These are phyloP conservation scores for Aethes cnicana DNA, from an alignment of 2,888 invertebrate species.

Conservation along the genomic window DNA sequence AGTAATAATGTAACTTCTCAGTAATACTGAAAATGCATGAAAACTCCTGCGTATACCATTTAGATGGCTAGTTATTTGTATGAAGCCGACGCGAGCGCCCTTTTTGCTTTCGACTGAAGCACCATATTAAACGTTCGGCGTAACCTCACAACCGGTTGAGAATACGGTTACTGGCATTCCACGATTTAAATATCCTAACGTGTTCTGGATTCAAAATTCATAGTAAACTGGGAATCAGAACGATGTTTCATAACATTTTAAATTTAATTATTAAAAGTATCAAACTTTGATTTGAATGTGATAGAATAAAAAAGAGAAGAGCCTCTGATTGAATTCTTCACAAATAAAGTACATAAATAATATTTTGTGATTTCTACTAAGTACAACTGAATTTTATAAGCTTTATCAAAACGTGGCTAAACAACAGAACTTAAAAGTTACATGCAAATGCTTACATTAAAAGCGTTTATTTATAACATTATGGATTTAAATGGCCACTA, in stretches of 20 bases:
- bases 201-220: constrained; percentile 30
- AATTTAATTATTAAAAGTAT: neutral
- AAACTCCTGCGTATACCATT: too few relatives aligned
- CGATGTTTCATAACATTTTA: neutral
- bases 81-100: neutral
- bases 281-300: too few relatives aligned
- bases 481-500: constrained; percentile 9
- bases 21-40: too few relatives aligned
- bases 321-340: too few relatives aligned
- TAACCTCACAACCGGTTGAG: constrained; percentile 35
- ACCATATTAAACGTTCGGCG: constrained; percentile 33
- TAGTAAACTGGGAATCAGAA: constrained; percentile 11
- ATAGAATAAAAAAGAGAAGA: too few relatives aligned
- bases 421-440: neutral
- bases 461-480: constrained; percentile 8
- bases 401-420: neutral
- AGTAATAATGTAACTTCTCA: too few relatives aligned
- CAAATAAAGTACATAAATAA: too few relatives aligned
- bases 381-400: too few relatives aligned
- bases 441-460: constrained; percentile 1
- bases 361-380: too few relatives aligned
- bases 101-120: constrained; percentile 14
- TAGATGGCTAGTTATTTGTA: neutral
- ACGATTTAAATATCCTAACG: constrained; percentile 31
- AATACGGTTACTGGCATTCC: constrained; percentile 31